Percentiles rank a stretch among this genome's conserved stretches.
Evolutionary conservation across 37 sponge, comb jelly and placozoan genomes (phyloP).

Genomic region (Hormiphora californensis): DNA sequence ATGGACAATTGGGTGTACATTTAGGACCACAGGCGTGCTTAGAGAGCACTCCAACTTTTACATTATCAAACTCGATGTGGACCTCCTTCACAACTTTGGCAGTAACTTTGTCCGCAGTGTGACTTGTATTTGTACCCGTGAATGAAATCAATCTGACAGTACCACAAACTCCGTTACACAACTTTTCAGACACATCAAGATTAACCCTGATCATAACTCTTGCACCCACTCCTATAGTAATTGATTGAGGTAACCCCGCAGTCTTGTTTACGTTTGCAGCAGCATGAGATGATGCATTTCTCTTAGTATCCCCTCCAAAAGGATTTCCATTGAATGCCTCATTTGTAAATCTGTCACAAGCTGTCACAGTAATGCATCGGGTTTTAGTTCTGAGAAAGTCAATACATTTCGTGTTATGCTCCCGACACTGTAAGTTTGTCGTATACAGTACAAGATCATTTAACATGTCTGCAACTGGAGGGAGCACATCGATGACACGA

Average conservation of each 20-base stretch:
- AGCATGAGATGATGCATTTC: not conserved
- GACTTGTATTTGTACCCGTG: not conserved
- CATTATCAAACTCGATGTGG: not conserved
- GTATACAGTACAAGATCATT: not conserved
- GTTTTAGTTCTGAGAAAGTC: not conserved
- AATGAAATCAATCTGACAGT: not conserved
- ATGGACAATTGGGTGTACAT: not conserved
- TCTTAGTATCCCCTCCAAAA: not conserved
- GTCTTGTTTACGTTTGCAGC: slow-evolving; percentile 3
- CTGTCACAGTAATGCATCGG: not conserved
- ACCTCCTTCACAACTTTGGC: not conserved
- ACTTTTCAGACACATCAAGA: not conserved
- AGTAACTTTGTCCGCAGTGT: not conserved
- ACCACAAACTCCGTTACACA: slow-evolving; percentile 8
- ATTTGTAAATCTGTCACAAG: not conserved
- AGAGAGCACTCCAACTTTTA: not conserved
- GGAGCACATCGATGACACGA: not conserved
- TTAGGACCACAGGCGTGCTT: not conserved
- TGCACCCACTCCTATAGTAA: not conserved
- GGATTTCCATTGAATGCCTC: not conserved
- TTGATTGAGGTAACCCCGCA: not conserved
- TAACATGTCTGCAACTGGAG: not conserved
- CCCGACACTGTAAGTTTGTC: not conserved
- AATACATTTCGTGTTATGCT: not conserved
- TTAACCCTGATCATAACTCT: slow-evolving; percentile 19